Evolutionary conservation across 2,888 invertebrate genomes (phyloP).

Genomic region (Atethmia centrago): DNA sequence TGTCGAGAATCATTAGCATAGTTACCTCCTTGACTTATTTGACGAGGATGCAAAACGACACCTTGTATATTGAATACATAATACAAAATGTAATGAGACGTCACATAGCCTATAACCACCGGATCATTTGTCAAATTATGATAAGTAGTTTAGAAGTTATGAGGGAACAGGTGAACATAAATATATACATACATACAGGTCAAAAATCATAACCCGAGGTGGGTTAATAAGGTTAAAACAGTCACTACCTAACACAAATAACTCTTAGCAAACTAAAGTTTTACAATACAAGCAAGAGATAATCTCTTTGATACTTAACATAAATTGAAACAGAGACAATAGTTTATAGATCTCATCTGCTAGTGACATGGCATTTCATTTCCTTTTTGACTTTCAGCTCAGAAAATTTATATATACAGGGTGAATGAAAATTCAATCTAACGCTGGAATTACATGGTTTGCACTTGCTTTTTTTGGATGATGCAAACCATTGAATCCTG

Average conservation of each 20-base stretch:
- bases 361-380: constrained; percentile 2
- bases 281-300: not conserved
- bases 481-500: not conserved
- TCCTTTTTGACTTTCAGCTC: not conserved
- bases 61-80: too few relatives aligned
- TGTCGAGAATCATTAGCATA: too few relatives aligned
- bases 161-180: too few relatives aligned
- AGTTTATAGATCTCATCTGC: constrained; percentile 8
- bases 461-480: not conserved
- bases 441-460: not conserved
- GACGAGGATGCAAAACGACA: too few relatives aligned
- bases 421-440: not conserved
- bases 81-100: too few relatives aligned
- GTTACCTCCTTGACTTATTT: too few relatives aligned
- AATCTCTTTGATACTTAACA: not conserved
- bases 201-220: too few relatives aligned
- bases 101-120: too few relatives aligned
- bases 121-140: too few relatives aligned
- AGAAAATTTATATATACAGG: not conserved
- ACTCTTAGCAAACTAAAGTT: not conserved
- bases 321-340: constrained; percentile 11
- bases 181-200: too few relatives aligned
- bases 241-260: not conserved
- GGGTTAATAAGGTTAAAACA: not conserved
- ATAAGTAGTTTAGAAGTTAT: too few relatives aligned